Conservation (phyloP, 2,797 vertebrate species). For the Carduelis carduelis region DNA sequence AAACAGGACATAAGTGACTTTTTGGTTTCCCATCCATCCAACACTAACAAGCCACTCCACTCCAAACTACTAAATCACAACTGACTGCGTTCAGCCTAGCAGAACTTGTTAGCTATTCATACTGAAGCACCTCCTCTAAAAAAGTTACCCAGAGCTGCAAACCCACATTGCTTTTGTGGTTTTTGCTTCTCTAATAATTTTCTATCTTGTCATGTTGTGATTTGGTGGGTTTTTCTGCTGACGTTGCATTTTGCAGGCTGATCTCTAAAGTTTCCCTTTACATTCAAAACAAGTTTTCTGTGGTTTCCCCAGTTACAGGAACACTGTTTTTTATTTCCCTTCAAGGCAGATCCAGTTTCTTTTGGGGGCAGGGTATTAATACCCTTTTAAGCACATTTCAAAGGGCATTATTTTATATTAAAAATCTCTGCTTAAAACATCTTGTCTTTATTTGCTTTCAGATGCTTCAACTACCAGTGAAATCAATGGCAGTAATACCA, state of each 20-base stretch:
- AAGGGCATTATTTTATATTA: background rate
- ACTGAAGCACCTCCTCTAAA: background rate
- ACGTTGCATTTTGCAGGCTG: background rate
- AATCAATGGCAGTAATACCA: background rate
- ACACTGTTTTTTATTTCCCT: background rate
- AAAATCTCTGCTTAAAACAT: background rate
- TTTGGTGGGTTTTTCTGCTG: background rate
- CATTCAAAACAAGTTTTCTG: background rate
- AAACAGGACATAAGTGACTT: background rate
- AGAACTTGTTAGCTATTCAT: background rate
- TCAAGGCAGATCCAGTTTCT: background rate
- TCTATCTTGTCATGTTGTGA: background rate
- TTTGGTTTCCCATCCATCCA: background rate
- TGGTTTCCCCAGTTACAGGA: background rate
- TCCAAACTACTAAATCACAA: background rate
- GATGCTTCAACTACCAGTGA: background rate
- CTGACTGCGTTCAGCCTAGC: background rate
- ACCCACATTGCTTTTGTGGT: rapidly evolving
- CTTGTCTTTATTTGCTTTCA: background rate
- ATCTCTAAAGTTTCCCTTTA: background rate
- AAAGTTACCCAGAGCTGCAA: background rate
- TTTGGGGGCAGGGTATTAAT: background rate
- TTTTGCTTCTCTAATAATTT: background rate
- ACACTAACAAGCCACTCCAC: background rate
- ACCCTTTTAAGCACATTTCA: background rate